Conservation (phyloP, 1,140 invertebrate genomes). For the Nasonia giraulti region DNA sequence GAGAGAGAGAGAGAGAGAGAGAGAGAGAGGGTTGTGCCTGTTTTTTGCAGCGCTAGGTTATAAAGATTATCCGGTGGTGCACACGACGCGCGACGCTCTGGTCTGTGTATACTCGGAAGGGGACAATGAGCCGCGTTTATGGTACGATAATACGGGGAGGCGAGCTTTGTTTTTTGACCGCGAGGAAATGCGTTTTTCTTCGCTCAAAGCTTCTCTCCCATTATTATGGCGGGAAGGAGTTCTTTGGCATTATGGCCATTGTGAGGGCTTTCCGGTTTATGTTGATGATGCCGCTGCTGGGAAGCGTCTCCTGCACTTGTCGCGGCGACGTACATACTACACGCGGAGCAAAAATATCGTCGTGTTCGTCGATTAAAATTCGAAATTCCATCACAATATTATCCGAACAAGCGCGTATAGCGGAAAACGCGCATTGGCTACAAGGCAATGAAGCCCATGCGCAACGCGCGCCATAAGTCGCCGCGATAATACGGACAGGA, state of each 20-base stretch:
- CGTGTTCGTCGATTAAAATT: no score
- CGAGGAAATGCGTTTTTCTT: background rate
- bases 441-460: no score
- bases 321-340: no score
- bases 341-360: no score
- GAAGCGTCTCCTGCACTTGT: no score
- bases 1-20: no score
- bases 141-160: background rate
- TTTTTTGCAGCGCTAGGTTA: slow-evolving; percentile 7
- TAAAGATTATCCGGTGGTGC: slow-evolving; percentile 17
- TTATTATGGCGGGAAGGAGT: no score
- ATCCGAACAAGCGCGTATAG: no score
- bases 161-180: background rate
- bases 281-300: no score
- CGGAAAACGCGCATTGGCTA: no score
- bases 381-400: no score
- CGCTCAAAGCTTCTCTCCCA: background rate
- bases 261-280: background rate
- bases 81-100: background rate
- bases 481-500: slow-evolving; percentile 21
- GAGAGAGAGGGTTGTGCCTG: slow-evolving; percentile 22
- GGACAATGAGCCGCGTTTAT: background rate
- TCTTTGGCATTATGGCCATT: background rate
- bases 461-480: slow-evolving; percentile 19
- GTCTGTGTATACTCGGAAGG: background rate